Base-by-base conservation (phyloP, 1,140 invertebrate genomes). In the Hylaeus anthracinus region DNA sequence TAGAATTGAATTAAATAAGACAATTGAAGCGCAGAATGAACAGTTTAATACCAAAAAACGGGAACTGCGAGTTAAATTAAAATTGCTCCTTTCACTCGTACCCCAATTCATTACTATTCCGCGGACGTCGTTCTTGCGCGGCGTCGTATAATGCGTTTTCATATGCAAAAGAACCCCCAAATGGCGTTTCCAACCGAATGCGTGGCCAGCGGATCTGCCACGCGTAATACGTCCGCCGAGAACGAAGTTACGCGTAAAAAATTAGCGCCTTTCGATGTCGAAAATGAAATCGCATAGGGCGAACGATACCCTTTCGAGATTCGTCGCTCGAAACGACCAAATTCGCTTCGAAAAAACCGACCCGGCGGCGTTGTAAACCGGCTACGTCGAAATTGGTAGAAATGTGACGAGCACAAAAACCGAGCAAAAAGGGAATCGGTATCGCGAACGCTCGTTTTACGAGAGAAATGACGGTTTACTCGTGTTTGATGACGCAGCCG, bases 171-270 rank as follows among this genome's bases (percentile, higher is more conserved):
- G 67, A 70, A 56, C 37, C 14, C 2, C 5, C 9, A 41, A 48
- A 48, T 5, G 41, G 53, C 55, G 10, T 55, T 55, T 6, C 37
- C 67, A 43, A 37, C 56, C 15, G 64, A 41, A 41, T n/a, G 51
- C n/a, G 45, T 53, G 48, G n/a, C 4, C 37, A 4, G 12, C 5
- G n/a, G 12, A n/a, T 70, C 53, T 15, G 55, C 2, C 10, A 3
- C 53, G 67, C 12, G 53, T 15, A 3, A 55, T 70, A 56, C 37
- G 51, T 1, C 37, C 12, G 8, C 51, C 10, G 26, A 51, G 9
- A 70, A 70, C 51, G 37, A 70, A 55, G 67, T 70, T 70, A 70
- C 26, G 3, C 26, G 67, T 15, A 55, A 8, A 26, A 55, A 55
- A 55, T 70, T 63, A 41, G 39, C 43, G 39, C 61, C 39, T 63